These are phyloP conservation scores for Micoletzkya japonica DNA, from an alignment of 2,888 invertebrate genomes.

Conservation along the genomic window DNA sequence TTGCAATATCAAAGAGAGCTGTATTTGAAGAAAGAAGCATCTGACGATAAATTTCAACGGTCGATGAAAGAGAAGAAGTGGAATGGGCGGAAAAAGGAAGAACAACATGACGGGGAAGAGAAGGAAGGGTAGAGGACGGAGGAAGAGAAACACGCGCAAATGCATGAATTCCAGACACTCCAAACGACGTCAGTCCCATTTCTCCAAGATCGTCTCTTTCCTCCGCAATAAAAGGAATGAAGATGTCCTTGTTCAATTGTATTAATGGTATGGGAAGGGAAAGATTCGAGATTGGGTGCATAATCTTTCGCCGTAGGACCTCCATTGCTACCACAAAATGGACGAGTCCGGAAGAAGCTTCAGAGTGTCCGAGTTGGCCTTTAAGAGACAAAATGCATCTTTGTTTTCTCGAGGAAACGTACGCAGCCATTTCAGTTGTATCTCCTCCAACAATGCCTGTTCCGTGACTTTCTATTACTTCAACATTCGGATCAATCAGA, in stretches of 20 bases:
- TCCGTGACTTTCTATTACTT: slow-evolving; percentile 32
- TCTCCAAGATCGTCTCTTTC: slow-evolving; percentile 30
- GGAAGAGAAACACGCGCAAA: slow-evolving; percentile 30
- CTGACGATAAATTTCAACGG: slow-evolving; percentile 24
- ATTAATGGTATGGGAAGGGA: slow-evolving; percentile 35
- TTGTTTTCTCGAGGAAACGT: background rate
- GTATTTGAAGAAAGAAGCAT: slow-evolving; percentile 34
- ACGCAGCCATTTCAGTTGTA: slow-evolving; percentile 4
- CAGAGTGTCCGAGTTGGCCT: slow-evolving; percentile 42
- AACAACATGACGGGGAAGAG: slow-evolving; percentile 20
- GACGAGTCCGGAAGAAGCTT: slow-evolving; percentile 42
- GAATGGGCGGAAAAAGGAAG: slow-evolving; percentile 41
- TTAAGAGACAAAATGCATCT: slow-evolving; percentile 31
- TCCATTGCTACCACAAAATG: slow-evolving; percentile 38
- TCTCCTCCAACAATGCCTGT: slow-evolving; percentile 31
- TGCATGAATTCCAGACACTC: slow-evolving; percentile 43
- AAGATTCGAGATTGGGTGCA: slow-evolving; percentile 39
- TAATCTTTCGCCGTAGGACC: slow-evolving; percentile 29
- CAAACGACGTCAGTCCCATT: slow-evolving; percentile 40
- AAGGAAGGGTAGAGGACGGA: background rate
- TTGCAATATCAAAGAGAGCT: slow-evolving; percentile 36
- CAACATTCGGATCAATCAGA: background rate
- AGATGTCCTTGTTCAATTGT: slow-evolving; percentile 15
- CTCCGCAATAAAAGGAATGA: slow-evolving; percentile 38
- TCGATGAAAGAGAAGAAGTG: slow-evolving; percentile 32